phyloP scores from a whole-genome alignment of 2,888 invertebrate species.

The Eumerus sabulonum region DNA sequence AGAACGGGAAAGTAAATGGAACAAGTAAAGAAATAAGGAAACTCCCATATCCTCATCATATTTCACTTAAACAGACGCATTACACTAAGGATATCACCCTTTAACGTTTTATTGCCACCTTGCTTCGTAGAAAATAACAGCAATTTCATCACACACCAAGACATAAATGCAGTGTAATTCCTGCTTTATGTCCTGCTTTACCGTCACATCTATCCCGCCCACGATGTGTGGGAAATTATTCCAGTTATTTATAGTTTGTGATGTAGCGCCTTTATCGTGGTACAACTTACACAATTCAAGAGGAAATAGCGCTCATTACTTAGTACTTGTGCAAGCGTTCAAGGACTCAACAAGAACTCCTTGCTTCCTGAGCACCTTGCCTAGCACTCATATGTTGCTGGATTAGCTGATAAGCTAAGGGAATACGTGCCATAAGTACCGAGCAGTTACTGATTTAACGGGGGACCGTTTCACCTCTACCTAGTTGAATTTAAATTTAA shows the following conservation, averaged over 20 bases:
- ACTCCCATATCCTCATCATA: constrained; percentile 15
- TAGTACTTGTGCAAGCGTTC: constrained; percentile 10
- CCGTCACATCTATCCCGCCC: constrained; percentile 1
- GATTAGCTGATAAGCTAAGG: no score
- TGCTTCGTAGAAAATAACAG: constrained; percentile 14
- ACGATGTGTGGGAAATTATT: constrained; percentile 15
- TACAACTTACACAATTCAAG: constrained; percentile 43
- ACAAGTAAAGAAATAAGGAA: not conserved
- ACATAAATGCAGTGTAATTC: constrained; percentile 38
- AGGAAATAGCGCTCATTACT: constrained; percentile 32
- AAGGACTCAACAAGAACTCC: constrained; percentile 6
- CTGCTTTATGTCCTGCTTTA: constrained; percentile 12
- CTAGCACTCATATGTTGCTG: no score
- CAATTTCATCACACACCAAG: constrained; percentile 32
- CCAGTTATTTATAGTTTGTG: constrained; percentile 44
- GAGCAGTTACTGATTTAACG: no score
- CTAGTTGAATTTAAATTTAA: no score
- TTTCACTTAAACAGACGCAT: constrained; percentile 42
- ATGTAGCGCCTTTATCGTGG: constrained; percentile 18
- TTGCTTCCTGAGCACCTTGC: no score
- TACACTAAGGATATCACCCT: constrained; percentile 40
- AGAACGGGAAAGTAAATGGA: not conserved
- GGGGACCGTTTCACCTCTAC: no score
- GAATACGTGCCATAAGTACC: no score
- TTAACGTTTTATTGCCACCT: constrained; percentile 33